phyloP scores from a whole-genome alignment of 2,888 invertebrate genomes.

The Drosophila kambysellisi region DNA sequence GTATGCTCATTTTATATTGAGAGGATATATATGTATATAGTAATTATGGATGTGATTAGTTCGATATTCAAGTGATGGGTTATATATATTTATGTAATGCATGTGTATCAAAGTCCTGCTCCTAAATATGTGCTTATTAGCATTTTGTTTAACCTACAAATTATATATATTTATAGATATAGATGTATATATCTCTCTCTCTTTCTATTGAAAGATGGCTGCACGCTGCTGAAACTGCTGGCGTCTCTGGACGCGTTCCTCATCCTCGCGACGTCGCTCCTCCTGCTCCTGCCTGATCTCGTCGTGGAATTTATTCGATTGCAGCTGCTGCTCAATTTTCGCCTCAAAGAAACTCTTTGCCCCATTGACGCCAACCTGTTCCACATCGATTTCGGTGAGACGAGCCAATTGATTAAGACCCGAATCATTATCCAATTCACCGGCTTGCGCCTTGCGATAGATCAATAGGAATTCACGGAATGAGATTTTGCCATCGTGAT shows the following conservation, averaged over 20 bases:
- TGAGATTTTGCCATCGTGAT: conserved; percentile 93
- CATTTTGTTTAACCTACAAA: conserved; percentile 72
- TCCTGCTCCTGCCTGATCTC: conserved; percentile 97
- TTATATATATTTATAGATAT: conserved; percentile 20
- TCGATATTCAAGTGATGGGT: conserved; percentile 31
- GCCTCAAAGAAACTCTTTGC: conserved; percentile 98
- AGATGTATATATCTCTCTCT: not conserved
- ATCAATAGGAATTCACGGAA: conserved; percentile 95
- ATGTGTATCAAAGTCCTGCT: conserved; percentile 54
- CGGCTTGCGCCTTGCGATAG: conserved; percentile 94
- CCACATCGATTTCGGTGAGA: conserved; percentile 96
- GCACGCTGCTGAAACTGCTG: conserved; percentile 96
- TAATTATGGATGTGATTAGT: conserved; percentile 39
- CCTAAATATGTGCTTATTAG: conserved; percentile 35
- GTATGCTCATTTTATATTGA: conserved; percentile 56
- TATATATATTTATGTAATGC: conserved; percentile 10
- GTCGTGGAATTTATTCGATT: conserved; percentile 94
- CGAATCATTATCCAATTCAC: conserved; percentile 94
- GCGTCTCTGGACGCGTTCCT: conserved; percentile 92
- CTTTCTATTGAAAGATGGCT: conserved; percentile 90
- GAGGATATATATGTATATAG: conserved; percentile 32
- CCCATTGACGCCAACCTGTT: conserved; percentile 96
- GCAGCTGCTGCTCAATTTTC: conserved; percentile 95
- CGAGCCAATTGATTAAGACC: conserved; percentile 94
- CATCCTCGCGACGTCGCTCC: conserved; percentile 92